Percentiles rank a stretch among this genome's conserved stretches.
Evolutionary conservation across 2,797 vertebrate genomes (phyloP).

Genomic region (Paratrypauchen microcephalus): DNA sequence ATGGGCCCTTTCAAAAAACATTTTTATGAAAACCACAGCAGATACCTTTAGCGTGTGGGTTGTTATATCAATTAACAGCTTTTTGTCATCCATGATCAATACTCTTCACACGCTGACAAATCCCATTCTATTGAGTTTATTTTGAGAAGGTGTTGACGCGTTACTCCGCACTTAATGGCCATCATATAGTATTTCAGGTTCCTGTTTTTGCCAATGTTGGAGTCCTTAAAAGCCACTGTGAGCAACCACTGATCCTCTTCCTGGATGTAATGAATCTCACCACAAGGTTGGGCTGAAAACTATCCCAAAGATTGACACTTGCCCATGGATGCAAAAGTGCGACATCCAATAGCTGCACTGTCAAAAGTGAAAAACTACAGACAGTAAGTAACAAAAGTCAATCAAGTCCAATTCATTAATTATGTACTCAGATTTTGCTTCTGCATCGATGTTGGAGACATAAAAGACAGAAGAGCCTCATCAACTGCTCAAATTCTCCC

Average conservation of each 20-base stretch:
- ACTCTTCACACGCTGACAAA: constrained; percentile 51
- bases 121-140: constrained; percentile 55
- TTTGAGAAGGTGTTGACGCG: constrained; percentile 52
- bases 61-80: background rate
- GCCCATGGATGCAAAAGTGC: constrained; percentile 26
- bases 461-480: background rate
- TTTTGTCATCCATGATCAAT: constrained; percentile 18
- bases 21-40: background rate
- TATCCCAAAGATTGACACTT: constrained; percentile 47
- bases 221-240: constrained; percentile 66
- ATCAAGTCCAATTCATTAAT: background rate
- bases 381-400: background rate
- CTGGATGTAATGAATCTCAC: constrained; percentile 73
- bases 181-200: constrained; percentile 66
- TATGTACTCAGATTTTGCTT: background rate
- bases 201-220: constrained; percentile 62
- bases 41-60: background rate
- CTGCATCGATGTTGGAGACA: background rate
- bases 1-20: no score
- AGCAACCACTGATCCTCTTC: constrained; percentile 60
- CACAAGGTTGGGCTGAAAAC: constrained; percentile 51
- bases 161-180: constrained; percentile 69
- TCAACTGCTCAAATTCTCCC: background rate
- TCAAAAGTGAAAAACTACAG: background rate
- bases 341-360: constrained; percentile 16